Base-by-base conservation (phyloP, 2,888 invertebrate genomes). In the Strigamia transsilvanica region DNA sequence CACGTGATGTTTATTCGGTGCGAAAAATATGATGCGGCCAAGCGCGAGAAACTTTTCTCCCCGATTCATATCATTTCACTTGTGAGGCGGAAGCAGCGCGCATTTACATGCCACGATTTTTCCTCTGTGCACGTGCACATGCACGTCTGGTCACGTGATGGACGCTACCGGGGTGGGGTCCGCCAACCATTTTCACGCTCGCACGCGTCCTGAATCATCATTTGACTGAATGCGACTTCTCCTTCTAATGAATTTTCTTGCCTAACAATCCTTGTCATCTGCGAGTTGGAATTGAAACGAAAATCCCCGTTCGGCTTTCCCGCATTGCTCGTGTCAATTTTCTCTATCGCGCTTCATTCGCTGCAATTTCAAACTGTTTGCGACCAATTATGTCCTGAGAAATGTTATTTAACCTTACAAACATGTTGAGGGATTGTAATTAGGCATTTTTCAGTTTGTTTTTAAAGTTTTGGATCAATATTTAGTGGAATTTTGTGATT, bases 121-220 rank as follows among this genome's bases (percentile, higher is more conserved):
- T 13, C 15, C 15, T n/a, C 51, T 34, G 51, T 51, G 51, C 51
- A 51, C 5, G 10, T 51, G 51, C 51, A 51, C 51, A 12, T 51
- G 51, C 51, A 51, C 13, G 51, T 51, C n/a, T 51, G 51, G n/a
- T 51, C 51, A 51, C 51, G 51, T 51, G 51, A 51, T 51, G 51
- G 51, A 51, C 51, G 51, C 51, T 51, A 51, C 5, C 4, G 10
- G 51, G 51, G 51, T 51, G 51, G 51, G 51, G 51, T 51, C 51
- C 51, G n/a, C 51, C n/a, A 51, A 51, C 51, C 51, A 51, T 51
- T 51, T 51, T 51, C 51, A 51, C 51, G 51, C 51, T 51, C 51
- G 51, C 51, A 51, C 51, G 51, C 51, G 51, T 51, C 51, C 10
- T 51, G 51, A 51, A 51, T 51, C 51, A 51, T 9, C 51, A 51